phyloP scores from a whole-genome alignment of 2,113 vertebrate genomes.

The Pungitius pungitius region DNA sequence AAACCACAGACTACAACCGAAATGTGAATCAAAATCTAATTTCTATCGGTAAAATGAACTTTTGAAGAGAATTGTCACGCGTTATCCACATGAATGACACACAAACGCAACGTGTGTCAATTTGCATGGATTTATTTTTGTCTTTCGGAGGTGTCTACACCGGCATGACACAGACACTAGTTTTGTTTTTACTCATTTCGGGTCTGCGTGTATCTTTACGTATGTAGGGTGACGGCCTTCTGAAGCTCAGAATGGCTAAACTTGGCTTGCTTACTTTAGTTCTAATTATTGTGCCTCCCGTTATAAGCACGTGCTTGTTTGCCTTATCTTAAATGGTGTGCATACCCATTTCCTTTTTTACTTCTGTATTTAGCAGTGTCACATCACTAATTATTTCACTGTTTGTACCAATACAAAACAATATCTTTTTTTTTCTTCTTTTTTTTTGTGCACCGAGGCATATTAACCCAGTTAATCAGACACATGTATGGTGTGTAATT shows the following conservation, averaged over 20 bases:
- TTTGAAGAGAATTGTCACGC: background rate
- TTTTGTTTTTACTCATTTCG: no score
- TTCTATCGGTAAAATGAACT: background rate
- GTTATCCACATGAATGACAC: background rate
- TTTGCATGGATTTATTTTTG: background rate
- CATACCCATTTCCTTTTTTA: background rate
- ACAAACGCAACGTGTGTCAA: background rate
- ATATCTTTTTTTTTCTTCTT: no score
- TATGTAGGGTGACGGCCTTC: background rate
- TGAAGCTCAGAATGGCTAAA: background rate
- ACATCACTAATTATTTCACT: background rate
- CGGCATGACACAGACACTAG: no score
- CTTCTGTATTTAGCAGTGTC: background rate
- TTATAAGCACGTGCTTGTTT: background rate
- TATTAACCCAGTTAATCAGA: background rate
- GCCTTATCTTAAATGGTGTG: background rate
- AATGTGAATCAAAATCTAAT: background rate
- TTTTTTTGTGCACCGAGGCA: background rate
- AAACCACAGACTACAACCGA: constrained; percentile 8
- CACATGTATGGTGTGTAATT: background rate
- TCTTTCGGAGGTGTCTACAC: no score
- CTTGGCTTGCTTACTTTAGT: background rate
- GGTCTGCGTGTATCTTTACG: background rate
- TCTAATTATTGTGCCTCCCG: background rate
- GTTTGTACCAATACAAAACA: background rate